These are phyloP conservation scores for Sesamia inferens DNA, from an alignment of 2,888 invertebrate species.

Conservation along the genomic window DNA sequence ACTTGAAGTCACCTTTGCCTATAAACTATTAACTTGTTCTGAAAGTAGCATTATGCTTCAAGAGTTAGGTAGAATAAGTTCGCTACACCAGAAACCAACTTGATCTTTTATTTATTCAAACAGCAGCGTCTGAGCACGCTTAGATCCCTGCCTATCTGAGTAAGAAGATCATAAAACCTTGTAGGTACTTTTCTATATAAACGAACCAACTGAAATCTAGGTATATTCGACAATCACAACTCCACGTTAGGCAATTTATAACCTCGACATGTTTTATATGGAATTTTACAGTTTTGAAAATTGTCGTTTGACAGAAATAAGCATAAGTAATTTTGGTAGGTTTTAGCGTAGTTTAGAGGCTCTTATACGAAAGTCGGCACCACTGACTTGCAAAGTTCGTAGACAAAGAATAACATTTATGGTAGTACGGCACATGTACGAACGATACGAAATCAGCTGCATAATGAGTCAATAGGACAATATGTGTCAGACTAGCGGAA, in stretches of 20 bases:
- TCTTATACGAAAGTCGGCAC: too few species aligned
- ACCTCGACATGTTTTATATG: too few species aligned
- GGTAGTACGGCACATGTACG: background rate
- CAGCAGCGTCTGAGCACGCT: background rate
- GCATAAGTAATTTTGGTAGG: too few species aligned
- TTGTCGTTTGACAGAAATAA: too few species aligned
- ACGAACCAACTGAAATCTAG: background rate
- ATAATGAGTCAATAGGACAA: background rate
- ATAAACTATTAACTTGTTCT: constrained; percentile 27
- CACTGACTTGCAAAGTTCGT: background rate
- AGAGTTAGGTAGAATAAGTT: constrained; percentile 14
- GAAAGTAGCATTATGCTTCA: background rate
- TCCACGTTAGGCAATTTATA: too few species aligned
- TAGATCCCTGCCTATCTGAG: background rate
- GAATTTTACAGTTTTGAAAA: too few species aligned
- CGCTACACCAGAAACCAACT: background rate
- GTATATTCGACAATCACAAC: too few species aligned
- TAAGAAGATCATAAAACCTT: background rate
- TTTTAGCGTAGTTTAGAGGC: too few species aligned
- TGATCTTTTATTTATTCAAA: background rate
- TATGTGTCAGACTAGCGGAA: background rate
- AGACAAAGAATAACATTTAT: background rate
- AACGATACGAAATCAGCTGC: background rate
- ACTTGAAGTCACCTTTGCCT: constrained; percentile 14
- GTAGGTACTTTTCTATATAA: background rate